Evolutionary conservation across 1,140 invertebrate genomes (phyloP).

Genomic region (Camponotus vicinus): DNA sequence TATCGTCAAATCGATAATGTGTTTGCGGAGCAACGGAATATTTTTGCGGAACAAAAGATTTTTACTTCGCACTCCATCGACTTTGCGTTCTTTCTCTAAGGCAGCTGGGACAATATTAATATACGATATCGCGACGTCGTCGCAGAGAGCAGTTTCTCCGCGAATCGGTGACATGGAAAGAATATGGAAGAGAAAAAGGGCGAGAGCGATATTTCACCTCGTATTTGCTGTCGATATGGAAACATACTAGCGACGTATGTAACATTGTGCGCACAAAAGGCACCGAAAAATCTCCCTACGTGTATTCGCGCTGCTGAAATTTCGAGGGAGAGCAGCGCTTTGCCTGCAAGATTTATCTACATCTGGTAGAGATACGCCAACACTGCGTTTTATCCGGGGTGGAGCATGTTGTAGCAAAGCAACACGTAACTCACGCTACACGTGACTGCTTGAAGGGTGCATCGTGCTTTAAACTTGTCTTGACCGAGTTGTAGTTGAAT

Average conservation of each 20-base stretch:
- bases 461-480: slow-evolving; percentile 16
- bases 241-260: slow-evolving; percentile 52
- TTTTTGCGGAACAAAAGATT: slow-evolving; percentile 12
- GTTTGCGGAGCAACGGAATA: slow-evolving; percentile 20
- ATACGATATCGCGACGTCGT: slow-evolving; percentile 43
- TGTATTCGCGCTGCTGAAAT: slow-evolving; percentile 35
- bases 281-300: slow-evolving; percentile 46
- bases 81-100: slow-evolving; percentile 44
- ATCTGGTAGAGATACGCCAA: slow-evolving; percentile 36
- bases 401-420: slow-evolving; percentile 6
- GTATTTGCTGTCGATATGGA: slow-evolving; percentile 58
- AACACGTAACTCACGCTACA: slow-evolving; percentile 42
- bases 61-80: slow-evolving; percentile 45
- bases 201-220: slow-evolving; percentile 56
- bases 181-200: slow-evolving; percentile 35
- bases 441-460: slow-evolving; percentile 30
- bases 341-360: slow-evolving; percentile 55
- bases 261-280: slow-evolving; percentile 45
- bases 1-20: not conserved
- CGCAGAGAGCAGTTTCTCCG: slow-evolving; percentile 32
- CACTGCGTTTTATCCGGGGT: slow-evolving; percentile 19
- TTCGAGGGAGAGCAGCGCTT: slow-evolving; percentile 32
- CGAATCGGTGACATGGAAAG: slow-evolving; percentile 52
- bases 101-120: slow-evolving; percentile 59
- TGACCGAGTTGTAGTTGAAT: slow-evolving; percentile 42